Base-by-base conservation (phyloP, 2,797 vertebrate genomes). In the Labroides dimidiatus region DNA sequence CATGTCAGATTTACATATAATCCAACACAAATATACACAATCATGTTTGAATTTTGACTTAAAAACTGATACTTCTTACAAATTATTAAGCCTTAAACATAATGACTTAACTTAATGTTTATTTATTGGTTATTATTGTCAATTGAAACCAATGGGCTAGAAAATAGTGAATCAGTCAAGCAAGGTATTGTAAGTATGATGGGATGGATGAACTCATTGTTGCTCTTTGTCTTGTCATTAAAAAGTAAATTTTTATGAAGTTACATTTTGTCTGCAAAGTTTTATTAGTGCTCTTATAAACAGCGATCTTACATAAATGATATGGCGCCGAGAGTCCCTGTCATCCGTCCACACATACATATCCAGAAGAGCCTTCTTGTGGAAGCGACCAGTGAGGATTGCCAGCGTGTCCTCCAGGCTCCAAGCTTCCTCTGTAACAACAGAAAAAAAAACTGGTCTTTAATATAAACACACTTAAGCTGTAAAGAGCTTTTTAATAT, bases 331-430 rank as follows among this genome's bases (percentile, higher is more conserved):
- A 85, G 98, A 99, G 89, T 99, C 95, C 19, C 91, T 92, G 86
- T 99, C 97, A 0, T 99, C 97, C 0, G 95, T 96, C 97, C 97
- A 98, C 70, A 99, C 93, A 15, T 97, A 97, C 93, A 98, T 94
- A 74, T 98, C 96, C 11, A 99, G 89, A 72, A 99, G 87, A 56
- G 95, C 90, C 19, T 96, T 96, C 87, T 95, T 95, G 91, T 97
- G 96, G 85, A 96, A 99, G 54, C 75, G 94, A 21, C 95, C 85
- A 11, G 95, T 98, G 68, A 99, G 90, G 37, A 89, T 77, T 2
- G 96, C 95, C 52, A 99, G 91, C 0, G 93, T 96, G 87, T 95
- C 94, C 82, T 99, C 98, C 20, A 99, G 92, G 77, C 93, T 95
- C 98, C 97, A 98, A 0, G 48, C 50, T 47, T 91, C 89, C 64